A percentile compares a stretch with the other conserved stretches of the same genome.
These are phyloP conservation scores for Myocastor coypus DNA, from an alignment of 2,113 vertebrate species.

Conservation along the genomic window DNA sequence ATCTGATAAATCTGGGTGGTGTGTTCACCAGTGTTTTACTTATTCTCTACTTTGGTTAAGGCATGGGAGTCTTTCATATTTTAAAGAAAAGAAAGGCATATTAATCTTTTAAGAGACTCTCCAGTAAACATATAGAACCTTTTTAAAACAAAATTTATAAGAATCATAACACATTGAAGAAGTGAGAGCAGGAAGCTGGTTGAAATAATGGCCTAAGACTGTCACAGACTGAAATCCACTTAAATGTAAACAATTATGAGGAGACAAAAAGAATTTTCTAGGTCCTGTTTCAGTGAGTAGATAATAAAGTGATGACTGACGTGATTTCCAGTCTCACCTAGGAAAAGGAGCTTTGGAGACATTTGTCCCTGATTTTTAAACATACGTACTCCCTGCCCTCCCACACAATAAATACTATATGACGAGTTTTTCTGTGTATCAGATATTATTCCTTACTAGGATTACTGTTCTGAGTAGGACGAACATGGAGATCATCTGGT, in stretches of 20 bases:
- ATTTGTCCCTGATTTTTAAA: background rate
- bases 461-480: background rate
- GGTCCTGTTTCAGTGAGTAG: background rate
- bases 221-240: background rate
- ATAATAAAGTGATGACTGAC: background rate
- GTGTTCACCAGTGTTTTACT: background rate
- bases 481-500: background rate
- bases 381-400: background rate
- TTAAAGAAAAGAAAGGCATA: background rate
- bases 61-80: conserved; percentile 33
- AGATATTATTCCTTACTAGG: background rate
- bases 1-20: background rate
- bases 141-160: background rate
- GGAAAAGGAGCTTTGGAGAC: conserved; percentile 14
- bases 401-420: background rate
- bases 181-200: background rate
- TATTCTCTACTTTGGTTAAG: background rate
- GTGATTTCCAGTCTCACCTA: background rate
- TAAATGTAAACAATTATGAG: conserved; percentile 11
- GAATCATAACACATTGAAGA: background rate
- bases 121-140: background rate
- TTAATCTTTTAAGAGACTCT: background rate
- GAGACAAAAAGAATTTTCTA: background rate
- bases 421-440: background rate
- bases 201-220: background rate